A percentile compares a stretch with the other conserved stretches of the same genome.
Conservation (phyloP, 2,888 invertebrate genomes). For the Lepidocyrtoides sp. region DNA sequence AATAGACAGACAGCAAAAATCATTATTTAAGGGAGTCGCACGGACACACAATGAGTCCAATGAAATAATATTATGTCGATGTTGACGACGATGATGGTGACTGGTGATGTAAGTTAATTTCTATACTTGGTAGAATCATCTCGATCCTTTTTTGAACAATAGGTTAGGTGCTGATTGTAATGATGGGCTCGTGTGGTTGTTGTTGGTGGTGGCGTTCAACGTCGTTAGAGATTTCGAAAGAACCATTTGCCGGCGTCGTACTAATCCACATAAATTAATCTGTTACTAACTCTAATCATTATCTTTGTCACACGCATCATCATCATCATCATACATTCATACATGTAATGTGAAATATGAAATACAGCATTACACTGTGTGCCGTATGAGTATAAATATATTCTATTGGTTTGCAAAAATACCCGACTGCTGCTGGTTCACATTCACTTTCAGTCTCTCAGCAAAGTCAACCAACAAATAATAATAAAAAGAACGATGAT, state of each 20-base stretch:
- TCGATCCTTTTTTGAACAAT: conserved; percentile 51
- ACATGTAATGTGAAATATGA: background rate
- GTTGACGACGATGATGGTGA: background rate
- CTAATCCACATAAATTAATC: conserved; percentile 67
- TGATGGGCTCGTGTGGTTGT: conserved; percentile 52
- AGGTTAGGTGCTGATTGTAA: conserved; percentile 52
- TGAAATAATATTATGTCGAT: background rate
- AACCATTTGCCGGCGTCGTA: conserved; percentile 32
- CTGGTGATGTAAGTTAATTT: conserved; percentile 47
- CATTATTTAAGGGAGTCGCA: conserved; percentile 10
- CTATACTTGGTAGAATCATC: conserved; percentile 1
- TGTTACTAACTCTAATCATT: conserved; percentile 56
- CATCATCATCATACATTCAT: background rate
- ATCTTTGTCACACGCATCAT: conserved; percentile 67
- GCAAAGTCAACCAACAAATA: background rate
- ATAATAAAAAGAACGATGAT: background rate
- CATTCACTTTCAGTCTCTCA: no score
- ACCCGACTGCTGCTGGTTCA: conserved; percentile 15
- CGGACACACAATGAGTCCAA: background rate
- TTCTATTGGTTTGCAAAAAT: conserved; percentile 12
- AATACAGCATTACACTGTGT: background rate
- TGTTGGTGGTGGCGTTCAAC: background rate
- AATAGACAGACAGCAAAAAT: background rate
- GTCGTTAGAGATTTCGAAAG: conserved; percentile 68
- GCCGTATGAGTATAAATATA: background rate